Base-by-base conservation (phyloP, 2,113 vertebrate species). In the Chascanopsetta lugubris region DNA sequence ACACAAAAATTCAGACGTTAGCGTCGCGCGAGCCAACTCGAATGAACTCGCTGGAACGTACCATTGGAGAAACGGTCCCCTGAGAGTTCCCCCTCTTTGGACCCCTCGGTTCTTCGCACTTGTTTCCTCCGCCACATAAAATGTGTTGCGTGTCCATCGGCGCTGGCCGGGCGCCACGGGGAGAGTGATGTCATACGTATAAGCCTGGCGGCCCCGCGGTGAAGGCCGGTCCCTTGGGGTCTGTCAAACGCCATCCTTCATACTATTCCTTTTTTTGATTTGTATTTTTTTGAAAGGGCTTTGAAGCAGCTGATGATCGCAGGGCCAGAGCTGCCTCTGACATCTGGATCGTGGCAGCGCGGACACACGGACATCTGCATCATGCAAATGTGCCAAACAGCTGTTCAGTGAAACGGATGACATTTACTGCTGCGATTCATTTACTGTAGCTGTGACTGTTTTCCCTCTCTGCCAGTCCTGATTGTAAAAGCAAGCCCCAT, bases 151-250 rank as follows among this genome's bases (percentile, higher is more conserved):
- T 64, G 71, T 71, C 64, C 60, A 56, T 29, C 36, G 34, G 22
- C 20, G 49, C 45, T 87, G 79, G 80, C 80, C 45, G 30, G 38
- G 58, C 49, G 56, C 79, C 84, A 69, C 47, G 1, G 25, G 0
- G 42, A 73, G 59, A 73, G 59, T 85, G 87, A 91, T 83, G 87
- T 89, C 83, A 86, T 84, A n/a, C n/a, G 61, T 11, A 46, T 66
- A 17, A 66, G 69, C 77, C n/a, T 56, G 22, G 43, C 64, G 57
- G 70, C 49, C 63, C 78, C 54, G 1, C 29, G 25, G 51, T 65
- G 84, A 77, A 80, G 74, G 84, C 61, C 70, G 21, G 75, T 80
- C 77, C 79, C 79, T 34, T 2, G 58, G 61, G 72, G n/a, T n/a
- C 13, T 67, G 63, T 55, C 66, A 32, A 77, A 65, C 54, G 57